These are phyloP conservation scores for Cephus rjabovi DNA, from an alignment of 2,888 invertebrate genomes.

Conservation along the genomic window DNA sequence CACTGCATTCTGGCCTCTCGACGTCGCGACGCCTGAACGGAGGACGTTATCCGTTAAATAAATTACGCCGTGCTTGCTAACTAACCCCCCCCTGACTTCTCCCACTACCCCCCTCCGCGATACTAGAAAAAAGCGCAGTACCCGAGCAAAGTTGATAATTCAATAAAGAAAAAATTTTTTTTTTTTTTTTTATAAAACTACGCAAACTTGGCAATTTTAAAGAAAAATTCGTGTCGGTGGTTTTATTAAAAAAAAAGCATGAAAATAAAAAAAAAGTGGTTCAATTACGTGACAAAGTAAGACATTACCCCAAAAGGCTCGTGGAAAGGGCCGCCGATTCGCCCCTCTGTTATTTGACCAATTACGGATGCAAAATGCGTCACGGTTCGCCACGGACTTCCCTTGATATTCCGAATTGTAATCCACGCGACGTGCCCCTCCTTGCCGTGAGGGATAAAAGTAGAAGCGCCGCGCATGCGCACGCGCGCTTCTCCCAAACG, in stretches of 20 bases:
- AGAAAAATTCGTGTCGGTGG: not conserved
- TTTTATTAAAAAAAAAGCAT: not conserved
- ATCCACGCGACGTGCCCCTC: not conserved
- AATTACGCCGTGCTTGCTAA: constrained; percentile 50
- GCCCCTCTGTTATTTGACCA: not conserved
- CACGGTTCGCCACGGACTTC: too few species aligned
- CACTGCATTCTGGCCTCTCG: not conserved
- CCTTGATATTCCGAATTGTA: constrained; percentile 1
- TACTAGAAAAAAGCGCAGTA: not conserved
- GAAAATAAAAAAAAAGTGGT: not conserved
- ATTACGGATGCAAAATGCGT: constrained; percentile 6
- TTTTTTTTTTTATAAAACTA: not conserved
- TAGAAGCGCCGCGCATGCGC: too few species aligned
- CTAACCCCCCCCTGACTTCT: constrained; percentile 25
- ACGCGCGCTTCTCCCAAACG: too few species aligned
- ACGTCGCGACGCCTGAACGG: not conserved
- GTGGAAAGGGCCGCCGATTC: not conserved
- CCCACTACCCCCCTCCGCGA: not conserved
- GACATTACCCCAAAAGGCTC: not conserved
- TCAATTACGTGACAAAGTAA: not conserved
- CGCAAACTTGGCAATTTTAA: not conserved
- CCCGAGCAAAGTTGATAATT: not conserved
- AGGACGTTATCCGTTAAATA: constrained; percentile 50
- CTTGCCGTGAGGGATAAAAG: too few species aligned
- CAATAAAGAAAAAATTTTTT: too few species aligned